A percentile compares a stretch with the other conserved stretches of the same genome.
phyloP scores from a whole-genome alignment of 2,113 vertebrate genomes.

The Triplophysa dalaica region DNA sequence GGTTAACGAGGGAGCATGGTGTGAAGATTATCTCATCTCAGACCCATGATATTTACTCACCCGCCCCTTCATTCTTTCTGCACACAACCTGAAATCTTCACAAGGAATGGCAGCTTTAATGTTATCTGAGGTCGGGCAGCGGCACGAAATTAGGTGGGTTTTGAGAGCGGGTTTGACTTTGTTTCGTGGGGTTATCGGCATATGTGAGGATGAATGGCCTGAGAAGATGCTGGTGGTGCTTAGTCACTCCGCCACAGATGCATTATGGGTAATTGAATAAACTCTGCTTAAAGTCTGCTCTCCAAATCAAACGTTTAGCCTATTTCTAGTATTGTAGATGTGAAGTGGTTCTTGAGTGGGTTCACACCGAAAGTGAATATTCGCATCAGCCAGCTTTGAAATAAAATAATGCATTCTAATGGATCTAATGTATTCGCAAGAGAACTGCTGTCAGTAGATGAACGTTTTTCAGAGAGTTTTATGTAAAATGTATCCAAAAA shows the following conservation, averaged over 20 bases:
- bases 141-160: neutral
- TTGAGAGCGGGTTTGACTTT: neutral
- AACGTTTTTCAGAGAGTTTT: neutral
- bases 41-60: conserved; percentile 27
- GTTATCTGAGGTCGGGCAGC: conserved; percentile 17
- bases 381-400: too few species aligned
- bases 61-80: conserved; percentile 20
- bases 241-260: neutral
- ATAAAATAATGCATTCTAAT: too few species aligned
- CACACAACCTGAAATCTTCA: neutral
- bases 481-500: neutral
- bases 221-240: neutral
- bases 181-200: neutral
- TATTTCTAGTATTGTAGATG: neutral
- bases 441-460: too few species aligned
- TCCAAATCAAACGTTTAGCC: conserved; percentile 2
- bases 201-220: neutral
- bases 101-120: neutral
- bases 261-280: conserved; percentile 2
- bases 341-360: neutral
- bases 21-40: conserved; percentile 32
- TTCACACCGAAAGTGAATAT: neutral
- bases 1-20: conserved; percentile 17
- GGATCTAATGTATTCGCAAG: too few species aligned
- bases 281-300: neutral